Base-by-base conservation (phyloP, 2,797 vertebrate species). In the Argya squamiceps region DNA sequence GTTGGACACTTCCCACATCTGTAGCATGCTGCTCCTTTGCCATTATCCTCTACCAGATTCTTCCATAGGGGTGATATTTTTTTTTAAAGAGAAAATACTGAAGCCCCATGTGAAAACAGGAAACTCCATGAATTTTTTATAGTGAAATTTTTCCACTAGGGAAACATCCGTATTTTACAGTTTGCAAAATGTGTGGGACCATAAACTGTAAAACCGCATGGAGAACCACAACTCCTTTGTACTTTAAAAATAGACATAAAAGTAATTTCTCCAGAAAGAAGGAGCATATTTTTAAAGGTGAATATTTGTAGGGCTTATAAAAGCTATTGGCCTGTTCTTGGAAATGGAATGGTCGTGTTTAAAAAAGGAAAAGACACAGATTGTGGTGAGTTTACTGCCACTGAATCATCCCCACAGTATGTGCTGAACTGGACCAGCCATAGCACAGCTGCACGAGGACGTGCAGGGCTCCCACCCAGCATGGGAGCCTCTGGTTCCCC, bases 201-300 rank as follows among this genome's bases (percentile, higher is more conserved):
- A 39, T 96, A 96, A 96, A 93, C 88, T 95, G 88, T 82, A 93
- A 95, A 96, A 94, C 93, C 74, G 0, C 93, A 89, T 3, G 13
- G 90, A 96, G 94, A 95, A 95, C 88, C 94, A 86, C 94, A 96
- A 81, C 77, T 52, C 63, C 88, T 95, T 96, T 97, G 94, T 96
- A 89, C 95, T 96, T 96, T 76, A 92, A 91, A 96, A 96, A 96
- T 92, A 97, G 88, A 95, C 73, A 84, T 92, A 88, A 95, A 93
- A 96, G 75, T 95, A 79, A 95, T 93, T 95, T 93, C 92, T 94
- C 64, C 89, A 93, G 95, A 83, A 97, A 95, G 84, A 44, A 77
- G 58, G 49, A 91, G 53, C 10, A 0, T 77, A 78, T 94, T 97
- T 97, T 95, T 81, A 88, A 95, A 94, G 91, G 91, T 96, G 93